A percentile compares a stretch with the other conserved stretches of the same genome.
These are phyloP conservation scores for Entelurus aequoreus DNA, from an alignment of 2,113 vertebrate genomes.

Conservation along the genomic window DNA sequence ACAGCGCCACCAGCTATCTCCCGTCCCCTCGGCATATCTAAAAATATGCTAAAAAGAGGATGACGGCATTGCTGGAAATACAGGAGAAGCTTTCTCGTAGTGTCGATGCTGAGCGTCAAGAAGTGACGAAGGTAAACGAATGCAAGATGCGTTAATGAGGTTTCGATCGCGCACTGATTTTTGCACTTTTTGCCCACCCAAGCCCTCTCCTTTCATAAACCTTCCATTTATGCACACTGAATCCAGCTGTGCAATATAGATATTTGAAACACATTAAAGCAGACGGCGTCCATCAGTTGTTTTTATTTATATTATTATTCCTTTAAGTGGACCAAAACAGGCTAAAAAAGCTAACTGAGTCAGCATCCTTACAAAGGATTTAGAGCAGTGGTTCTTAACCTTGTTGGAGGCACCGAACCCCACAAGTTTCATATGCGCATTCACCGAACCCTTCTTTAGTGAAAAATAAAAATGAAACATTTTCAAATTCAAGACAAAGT, in stretches of 20 bases:
- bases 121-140: constrained; percentile 53
- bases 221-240: constrained; percentile 38
- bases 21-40: constrained; percentile 26
- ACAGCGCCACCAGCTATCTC: constrained; percentile 45
- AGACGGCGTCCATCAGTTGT: not conserved
- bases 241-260: constrained; percentile 23
- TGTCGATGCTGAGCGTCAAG: constrained; percentile 29
- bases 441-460: too few relatives aligned
- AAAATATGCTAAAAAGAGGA: constrained; percentile 56
- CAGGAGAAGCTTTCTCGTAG: constrained; percentile 13
- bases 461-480: too few relatives aligned
- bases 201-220: constrained; percentile 38
- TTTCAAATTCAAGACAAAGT: too few relatives aligned
- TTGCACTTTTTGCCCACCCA: constrained; percentile 45
- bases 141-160: constrained; percentile 52
- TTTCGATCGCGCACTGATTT: constrained; percentile 57
- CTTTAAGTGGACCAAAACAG: constrained; percentile 29
- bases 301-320: constrained; percentile 6
- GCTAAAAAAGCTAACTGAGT: constrained; percentile 34
- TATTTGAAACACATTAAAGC: not conserved
- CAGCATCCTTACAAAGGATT: constrained; percentile 13
- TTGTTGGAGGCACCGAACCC: too few relatives aligned
- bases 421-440: too few relatives aligned
- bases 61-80: constrained; percentile 24
- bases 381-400: too few relatives aligned